phyloP scores from a whole-genome alignment of 2,888 invertebrate genomes.

The Fragum fragum region DNA sequence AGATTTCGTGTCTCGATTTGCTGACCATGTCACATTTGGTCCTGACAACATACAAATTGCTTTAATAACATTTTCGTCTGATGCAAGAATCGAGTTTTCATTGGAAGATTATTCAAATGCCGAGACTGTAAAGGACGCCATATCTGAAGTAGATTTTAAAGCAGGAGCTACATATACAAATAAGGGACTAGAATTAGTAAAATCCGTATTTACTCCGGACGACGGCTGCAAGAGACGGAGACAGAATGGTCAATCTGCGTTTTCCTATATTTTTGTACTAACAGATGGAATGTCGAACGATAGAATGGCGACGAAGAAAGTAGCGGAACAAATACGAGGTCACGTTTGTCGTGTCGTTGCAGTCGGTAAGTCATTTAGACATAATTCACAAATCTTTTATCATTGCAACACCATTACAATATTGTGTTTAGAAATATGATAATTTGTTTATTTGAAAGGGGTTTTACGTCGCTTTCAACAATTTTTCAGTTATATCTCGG shows the following conservation, averaged over 20 bases:
- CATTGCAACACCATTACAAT: too few species aligned
- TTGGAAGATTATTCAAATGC: constrained; percentile 28
- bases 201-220: not conserved
- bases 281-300: constrained; percentile 46
- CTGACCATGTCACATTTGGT: constrained; percentile 29
- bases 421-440: too few species aligned
- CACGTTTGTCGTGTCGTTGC: constrained; percentile 25
- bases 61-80: constrained; percentile 39
- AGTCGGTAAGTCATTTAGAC: constrained; percentile 25
- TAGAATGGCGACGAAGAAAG: constrained; percentile 24
- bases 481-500: too few species aligned
- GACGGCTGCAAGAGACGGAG: constrained; percentile 5
- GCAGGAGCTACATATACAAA: constrained; percentile 39
- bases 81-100: constrained; percentile 34
- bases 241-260: constrained; percentile 28
- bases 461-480: too few species aligned
- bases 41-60: constrained; percentile 34
- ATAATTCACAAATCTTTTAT: too few species aligned
- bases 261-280: constrained; percentile 24
- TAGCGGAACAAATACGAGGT: constrained; percentile 3
- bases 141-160: constrained; percentile 24
- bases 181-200: constrained; percentile 31
- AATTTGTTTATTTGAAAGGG: too few species aligned
- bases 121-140: constrained; percentile 21
- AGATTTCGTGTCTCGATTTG: constrained; percentile 37